Conservation (phyloP, 2,888 invertebrate species). For the Unio pictorum region DNA sequence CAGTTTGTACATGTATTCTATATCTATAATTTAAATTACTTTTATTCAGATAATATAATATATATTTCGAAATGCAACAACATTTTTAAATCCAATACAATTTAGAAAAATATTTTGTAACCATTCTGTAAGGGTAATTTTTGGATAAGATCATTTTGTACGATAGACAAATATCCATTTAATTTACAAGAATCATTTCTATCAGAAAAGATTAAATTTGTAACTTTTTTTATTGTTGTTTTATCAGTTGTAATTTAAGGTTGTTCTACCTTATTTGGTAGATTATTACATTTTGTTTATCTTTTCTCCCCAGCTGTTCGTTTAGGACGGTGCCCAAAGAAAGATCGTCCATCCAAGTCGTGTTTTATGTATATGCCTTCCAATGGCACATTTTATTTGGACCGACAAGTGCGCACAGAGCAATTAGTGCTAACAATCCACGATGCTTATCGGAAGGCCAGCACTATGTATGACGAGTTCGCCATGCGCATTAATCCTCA, state of each 20-base stretch:
- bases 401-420: conserved; percentile 60
- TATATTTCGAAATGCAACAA: no score
- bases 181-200: background rate
- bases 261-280: background rate
- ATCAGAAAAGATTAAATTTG: background rate
- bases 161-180: no score
- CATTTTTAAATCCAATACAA: no score
- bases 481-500: conserved; percentile 22
- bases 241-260: background rate
- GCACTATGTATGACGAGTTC: conserved; percentile 41
- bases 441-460: conserved; percentile 56
- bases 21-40: no score
- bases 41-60: no score
- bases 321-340: conserved; percentile 64
- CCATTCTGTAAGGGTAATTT: no score
- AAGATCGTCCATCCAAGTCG: conserved; percentile 57
- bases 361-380: conserved; percentile 62
- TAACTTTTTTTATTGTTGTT: background rate
- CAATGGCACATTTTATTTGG: conserved; percentile 57
- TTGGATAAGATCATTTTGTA: no score
- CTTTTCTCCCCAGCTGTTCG: conserved; percentile 53
- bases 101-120: no score
- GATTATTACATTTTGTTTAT: background rate
- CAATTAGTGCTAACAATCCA: conserved; percentile 65
- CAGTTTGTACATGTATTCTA: no score